A percentile compares a stretch with the other conserved stretches of the same genome.
These are phyloP conservation scores for Psix sp. DNA, from an alignment of 1,140 invertebrate species.

Conservation along the genomic window DNA sequence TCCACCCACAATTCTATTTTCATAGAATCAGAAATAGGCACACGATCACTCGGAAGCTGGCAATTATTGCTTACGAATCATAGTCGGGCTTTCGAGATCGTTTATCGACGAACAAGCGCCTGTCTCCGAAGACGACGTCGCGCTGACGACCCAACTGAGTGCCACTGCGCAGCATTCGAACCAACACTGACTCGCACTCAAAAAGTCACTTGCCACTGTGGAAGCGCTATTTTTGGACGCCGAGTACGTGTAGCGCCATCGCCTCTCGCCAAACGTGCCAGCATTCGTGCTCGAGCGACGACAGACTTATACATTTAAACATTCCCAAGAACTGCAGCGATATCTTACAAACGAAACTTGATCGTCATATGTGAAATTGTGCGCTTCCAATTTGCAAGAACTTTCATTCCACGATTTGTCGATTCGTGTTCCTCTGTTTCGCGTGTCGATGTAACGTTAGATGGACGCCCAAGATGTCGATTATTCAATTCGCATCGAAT, in stretches of 20 bases:
- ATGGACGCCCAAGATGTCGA: no score
- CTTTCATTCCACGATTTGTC: no score
- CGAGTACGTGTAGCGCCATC: constrained; percentile 28
- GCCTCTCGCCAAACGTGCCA: constrained; percentile 15
- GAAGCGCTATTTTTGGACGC: constrained; percentile 65
- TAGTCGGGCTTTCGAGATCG: no score
- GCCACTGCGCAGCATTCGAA: constrained; percentile 47
- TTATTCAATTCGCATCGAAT: no score
- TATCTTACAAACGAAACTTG: not conserved
- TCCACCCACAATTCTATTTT: constrained; percentile 57
- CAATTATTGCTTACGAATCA: no score
- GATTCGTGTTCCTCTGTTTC: no score
- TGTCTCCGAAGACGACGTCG: constrained; percentile 19
- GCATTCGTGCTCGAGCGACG: not conserved
- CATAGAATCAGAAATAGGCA: constrained; percentile 17
- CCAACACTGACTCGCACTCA: constrained; percentile 66
- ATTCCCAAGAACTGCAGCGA: constrained; percentile 11
- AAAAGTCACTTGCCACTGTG: constrained; percentile 64
- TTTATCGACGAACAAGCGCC: no score
- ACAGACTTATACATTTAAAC: constrained; percentile 1
- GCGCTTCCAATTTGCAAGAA: no score
- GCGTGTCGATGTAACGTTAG: no score
- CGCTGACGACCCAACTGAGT: constrained; percentile 52
- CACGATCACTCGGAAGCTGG: no score
- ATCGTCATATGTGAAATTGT: no score